Percentiles rank a stretch among this genome's conserved stretches.
These are phyloP conservation scores for Amblyjoppa proteus DNA, from an alignment of 2,888 invertebrate genomes.

Conservation along the genomic window DNA sequence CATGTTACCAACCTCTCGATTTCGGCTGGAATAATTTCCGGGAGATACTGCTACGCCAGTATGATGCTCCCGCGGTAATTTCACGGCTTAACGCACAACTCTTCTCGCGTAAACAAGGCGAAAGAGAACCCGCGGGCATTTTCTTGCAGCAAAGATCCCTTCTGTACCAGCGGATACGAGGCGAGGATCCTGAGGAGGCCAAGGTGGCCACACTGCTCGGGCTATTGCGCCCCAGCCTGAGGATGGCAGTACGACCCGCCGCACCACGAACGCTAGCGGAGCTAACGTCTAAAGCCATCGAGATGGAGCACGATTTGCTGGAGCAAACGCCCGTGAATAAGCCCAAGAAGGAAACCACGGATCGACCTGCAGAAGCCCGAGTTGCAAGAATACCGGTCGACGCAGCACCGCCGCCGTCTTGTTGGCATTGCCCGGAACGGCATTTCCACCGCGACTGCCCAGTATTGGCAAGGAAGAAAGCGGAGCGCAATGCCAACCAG, in stretches of 20 bases:
- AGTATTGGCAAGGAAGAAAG: too few species aligned
- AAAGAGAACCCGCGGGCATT: background rate
- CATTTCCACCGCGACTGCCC: too few species aligned
- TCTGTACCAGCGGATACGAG: background rate
- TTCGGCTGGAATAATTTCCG: conserved; percentile 16
- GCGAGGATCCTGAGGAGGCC: background rate
- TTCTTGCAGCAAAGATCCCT: conserved; percentile 8
- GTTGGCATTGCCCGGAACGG: too few species aligned
- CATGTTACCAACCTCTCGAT: background rate
- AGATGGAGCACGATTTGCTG: background rate
- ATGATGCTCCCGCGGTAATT: background rate
- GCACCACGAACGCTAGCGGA: background rate
- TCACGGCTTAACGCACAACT: conserved; percentile 10
- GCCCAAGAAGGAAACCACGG: too few species aligned
- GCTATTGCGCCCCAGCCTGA: background rate
- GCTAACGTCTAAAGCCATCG: background rate
- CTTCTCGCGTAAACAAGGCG: conserved; percentile 2
- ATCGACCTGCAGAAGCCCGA: too few species aligned
- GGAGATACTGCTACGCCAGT: background rate
- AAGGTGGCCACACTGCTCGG: conserved; percentile 3
- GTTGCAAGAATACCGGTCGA: too few species aligned
- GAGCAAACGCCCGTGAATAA: too few species aligned
- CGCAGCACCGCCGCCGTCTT: too few species aligned
- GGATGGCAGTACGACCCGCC: background rate
- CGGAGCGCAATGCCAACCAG: too few species aligned